Base-by-base conservation (phyloP, 1,140 invertebrate genomes). In the Eupeodes corollae region DNA sequence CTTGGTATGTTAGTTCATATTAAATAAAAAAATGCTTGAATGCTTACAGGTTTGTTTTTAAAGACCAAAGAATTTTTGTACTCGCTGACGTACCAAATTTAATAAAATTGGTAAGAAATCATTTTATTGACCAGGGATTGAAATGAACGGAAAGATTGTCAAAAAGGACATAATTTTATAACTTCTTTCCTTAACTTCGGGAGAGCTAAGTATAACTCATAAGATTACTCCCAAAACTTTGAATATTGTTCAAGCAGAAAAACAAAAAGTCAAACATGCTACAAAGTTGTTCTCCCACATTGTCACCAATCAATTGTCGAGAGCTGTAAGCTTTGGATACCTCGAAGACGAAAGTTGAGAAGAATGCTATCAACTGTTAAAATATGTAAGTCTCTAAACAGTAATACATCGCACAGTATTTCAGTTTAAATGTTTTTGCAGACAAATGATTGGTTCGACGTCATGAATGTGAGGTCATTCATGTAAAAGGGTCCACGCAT, bases 1-100 rank as follows among this genome's bases (percentile, higher is more conserved):
- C 33, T 10, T 34, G 33, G 33, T 34, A 34, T 10, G 9, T 10
- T n/a, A 34, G 9, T 10, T 34, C n/a, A 34, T 34, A n/a, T 10
- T 34, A 10, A 34, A n/a, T 10, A 34, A n/a, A 34, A 34, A 10
- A 9, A 34, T 34, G 9, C n/a, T 34, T 10, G 9, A 34, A 10
- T n/a, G 9, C n/a, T 34, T 34, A 34, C n/a, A 10, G 9, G 9
- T 34, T n/a, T 34, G n/a, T 34, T 9, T 34, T 34, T 34, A 34
- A 34, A 10, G 18, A 48, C n/a, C 16, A 41, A 16, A 51, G 47
- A 47, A 42, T 51, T 10, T 48, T 41, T 34, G 45, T 51, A 16
- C 35, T 47, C n/a, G 45, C 45, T 6, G 49, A 51, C 31, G 47
- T 49, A 18, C 50, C 50, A 14, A 46, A 52, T 44, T 33, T 52